Conservation (phyloP, 1,140 invertebrate species). For the Aleiodes sp. region DNA sequence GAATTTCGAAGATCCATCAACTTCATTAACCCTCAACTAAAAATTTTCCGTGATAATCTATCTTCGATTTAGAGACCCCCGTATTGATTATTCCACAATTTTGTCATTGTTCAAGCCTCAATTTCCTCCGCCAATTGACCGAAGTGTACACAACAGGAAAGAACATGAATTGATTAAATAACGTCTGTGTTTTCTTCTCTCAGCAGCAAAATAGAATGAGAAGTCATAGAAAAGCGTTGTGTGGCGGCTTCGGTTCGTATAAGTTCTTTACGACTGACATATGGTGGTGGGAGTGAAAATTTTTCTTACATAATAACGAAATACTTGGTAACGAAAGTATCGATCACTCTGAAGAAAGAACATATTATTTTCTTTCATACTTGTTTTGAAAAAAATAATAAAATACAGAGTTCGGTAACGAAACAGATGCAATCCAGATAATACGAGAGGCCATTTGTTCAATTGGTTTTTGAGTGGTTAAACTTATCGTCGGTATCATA, state of each 20-base stretch:
- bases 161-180: not conserved
- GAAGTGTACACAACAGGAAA: not conserved
- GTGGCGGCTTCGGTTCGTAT: not conserved
- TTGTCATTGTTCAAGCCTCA: too few species aligned
- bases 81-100: too few species aligned
- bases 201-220: not conserved
- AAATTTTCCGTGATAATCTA: too few species aligned
- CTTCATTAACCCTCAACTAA: too few species aligned
- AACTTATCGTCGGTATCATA: not conserved
- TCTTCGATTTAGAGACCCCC: too few species aligned
- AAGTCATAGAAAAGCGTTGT: not conserved
- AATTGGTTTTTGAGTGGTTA: not conserved
- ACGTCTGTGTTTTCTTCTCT: not conserved
- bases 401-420: not conserved
- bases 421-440: not conserved
- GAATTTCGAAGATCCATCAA: too few species aligned
- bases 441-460: not conserved
- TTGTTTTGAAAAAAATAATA: not conserved
- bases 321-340: not conserved
- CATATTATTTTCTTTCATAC: too few species aligned
- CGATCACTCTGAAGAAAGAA: not conserved
- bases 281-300: not conserved
- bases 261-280: constrained; percentile 4
- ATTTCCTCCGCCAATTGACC: too few species aligned
- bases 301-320: constrained; percentile 1